Base-by-base conservation (phyloP, 2,797 vertebrate genomes). In the Yasuhikotakia modesta region DNA sequence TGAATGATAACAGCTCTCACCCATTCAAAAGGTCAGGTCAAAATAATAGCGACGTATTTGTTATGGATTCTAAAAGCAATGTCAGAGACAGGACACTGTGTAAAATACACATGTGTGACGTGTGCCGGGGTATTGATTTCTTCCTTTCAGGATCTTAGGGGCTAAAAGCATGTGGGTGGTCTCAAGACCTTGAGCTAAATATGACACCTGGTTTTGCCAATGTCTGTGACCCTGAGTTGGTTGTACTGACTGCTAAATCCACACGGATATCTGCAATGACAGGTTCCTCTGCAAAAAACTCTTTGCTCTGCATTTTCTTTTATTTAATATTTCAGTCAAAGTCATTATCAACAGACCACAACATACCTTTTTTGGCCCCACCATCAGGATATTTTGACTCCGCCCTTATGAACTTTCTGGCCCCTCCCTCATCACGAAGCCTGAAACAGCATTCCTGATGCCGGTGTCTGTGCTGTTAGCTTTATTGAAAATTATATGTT, bases 81-180 rank as follows among this genome's bases (percentile, higher is more conserved):
- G 65, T 79, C 22, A 60, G 72, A 83, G 81, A 90, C 87, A 88
- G 85, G 85, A 86, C 82, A 83, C 67, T 76, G 78, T 84, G 85
- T 85, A 80, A 75, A 78, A 79, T 88, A 88, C 63, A 70, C 86
- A n/a, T n/a, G n/a, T n/a, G 85, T 85, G 83, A 89, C 65, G 53
- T 85, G n/a, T 16, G 87, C 81, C 88, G 83, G 83, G 82, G 78
- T 79, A 91, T 91, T 85, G 91, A 92, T 93, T 90, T 90, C 83
- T 72, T 80, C 82, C 73, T 79, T 64, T 70, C 75, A 83, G 70
- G 84, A 74, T 71, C 83, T 87, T 84, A 86, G 86, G 87, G 82
- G 83, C 82, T 57, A 46, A 76, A 21, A 85, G 78, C 84, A 86
- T 87, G 85, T 30, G 55, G 86, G 77, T 70, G 79, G 81, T 70